Evolutionary conservation across 2,797 vertebrate genomes (phyloP), one percentile per base, ranked within the genome.

Genomic region (Anguilla anguilla): DNA sequence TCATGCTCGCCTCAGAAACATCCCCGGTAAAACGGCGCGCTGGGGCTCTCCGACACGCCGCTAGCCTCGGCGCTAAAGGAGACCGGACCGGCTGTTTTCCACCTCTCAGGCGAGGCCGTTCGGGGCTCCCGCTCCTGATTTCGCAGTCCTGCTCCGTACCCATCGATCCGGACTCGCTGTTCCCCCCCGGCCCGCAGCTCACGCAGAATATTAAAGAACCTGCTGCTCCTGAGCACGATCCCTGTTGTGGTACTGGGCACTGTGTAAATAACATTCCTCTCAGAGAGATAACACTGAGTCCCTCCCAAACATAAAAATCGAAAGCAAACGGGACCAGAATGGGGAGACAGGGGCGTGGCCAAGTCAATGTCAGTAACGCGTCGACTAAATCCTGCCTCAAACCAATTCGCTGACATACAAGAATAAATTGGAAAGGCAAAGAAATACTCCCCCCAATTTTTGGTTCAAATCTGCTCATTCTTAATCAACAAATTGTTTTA

Each of bases 1-100:
- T 49, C 77, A 51, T 49, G 77, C 43, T 81, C n/a, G 15, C 77
- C 49, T 51, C 77, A 81, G 77, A 81, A 81, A 81, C 7, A 49
- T 11, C 39, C 17, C 77, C 77, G 17, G 77, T 7, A 49, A 51
- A 81, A 81, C 49, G 6, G 77, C 9, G 19, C 81, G 22, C 22
- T 22, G 9, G 17, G 10, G 3, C 6, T 19, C 77, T 81, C 43
- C 2, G 77, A 81, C 7, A 51, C 46, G 19, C 3, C 6, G n/a
- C 51, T 81, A 81, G 49, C 19, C 43, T n/a, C 43, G 2, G 4
- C 77, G 49, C 43, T 25, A 81, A 49, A 81, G 77, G 1, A 10
- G 35, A n/a, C 22, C 11, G 19, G 17, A 51, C 6, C 49, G 77
- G 11, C 39, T 51, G 43, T n/a, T 49, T 49, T 81, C 19, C 74